A percentile compares a stretch with the other conserved stretches of the same genome.
These are phyloP conservation scores for Urosaurus nigricauda DNA, from an alignment of 2,797 vertebrate species.

Conservation along the genomic window DNA sequence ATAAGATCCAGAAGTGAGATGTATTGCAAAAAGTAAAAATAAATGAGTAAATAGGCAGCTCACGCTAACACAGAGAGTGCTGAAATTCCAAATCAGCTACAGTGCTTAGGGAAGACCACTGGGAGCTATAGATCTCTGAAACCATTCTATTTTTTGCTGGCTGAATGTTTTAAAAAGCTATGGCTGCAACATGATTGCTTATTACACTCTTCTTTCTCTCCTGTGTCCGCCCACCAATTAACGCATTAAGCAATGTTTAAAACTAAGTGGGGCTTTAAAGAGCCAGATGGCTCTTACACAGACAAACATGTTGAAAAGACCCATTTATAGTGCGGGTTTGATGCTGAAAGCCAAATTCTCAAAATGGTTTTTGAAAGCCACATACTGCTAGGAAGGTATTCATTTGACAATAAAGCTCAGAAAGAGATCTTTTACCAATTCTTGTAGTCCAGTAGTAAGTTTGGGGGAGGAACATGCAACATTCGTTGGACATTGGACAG, in stretches of 20 bases:
- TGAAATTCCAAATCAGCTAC: constrained; percentile 19
- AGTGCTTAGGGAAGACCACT: not conserved
- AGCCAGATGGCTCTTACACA: constrained; percentile 24
- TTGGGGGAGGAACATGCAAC: no score
- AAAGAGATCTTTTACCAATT: not conserved
- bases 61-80: not conserved
- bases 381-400: constrained; percentile 14
- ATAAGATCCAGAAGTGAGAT: constrained; percentile 15
- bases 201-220: not conserved
- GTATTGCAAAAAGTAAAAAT: constrained; percentile 6
- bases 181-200: not conserved
- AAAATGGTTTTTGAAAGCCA: constrained; percentile 4
- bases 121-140: not conserved
- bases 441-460: no score
- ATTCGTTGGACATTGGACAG: not conserved
- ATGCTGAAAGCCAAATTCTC: constrained; percentile 22
- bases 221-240: constrained; percentile 1
- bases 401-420: constrained; percentile 1
- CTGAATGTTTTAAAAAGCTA: not conserved
- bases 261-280: constrained; percentile 3
- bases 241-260: constrained; percentile 4
- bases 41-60: not conserved
- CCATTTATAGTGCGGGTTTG: constrained; percentile 3
- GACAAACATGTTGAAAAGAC: not conserved
- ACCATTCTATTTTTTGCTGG: not conserved